phyloP scores from a whole-genome alignment of 1,140 invertebrate species.

The Oscheius sp. region DNA sequence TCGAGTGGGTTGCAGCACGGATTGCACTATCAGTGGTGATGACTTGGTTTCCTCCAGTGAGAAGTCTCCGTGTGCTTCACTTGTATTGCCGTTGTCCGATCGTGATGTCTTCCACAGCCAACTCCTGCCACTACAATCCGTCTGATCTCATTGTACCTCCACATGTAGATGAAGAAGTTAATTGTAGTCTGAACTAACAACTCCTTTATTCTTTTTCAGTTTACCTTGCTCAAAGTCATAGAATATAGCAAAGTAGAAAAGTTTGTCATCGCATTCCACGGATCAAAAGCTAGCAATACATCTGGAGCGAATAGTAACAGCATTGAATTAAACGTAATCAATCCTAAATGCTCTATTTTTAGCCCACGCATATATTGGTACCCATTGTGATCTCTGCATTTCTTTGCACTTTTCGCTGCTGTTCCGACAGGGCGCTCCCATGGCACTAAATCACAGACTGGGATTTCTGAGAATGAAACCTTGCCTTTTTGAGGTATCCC shows the following conservation, averaged over 20 bases:
- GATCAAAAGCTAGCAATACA: conserved; percentile 19
- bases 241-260: conserved; percentile 25
- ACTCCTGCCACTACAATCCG: too few relatives aligned
- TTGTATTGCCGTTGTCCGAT: too few relatives aligned
- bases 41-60: too few relatives aligned
- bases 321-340: conserved; percentile 28
- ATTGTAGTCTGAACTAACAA: conserved; percentile 16
- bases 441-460: background rate
- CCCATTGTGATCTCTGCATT: conserved; percentile 28
- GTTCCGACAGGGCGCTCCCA: conserved; percentile 1
- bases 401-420: conserved; percentile 32
- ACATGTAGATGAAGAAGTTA: conserved; percentile 31
- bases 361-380: background rate
- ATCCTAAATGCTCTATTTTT: background rate
- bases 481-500: conserved; percentile 20
- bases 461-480: background rate
- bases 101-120: too few relatives aligned
- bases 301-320: conserved; percentile 18
- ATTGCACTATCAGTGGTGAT: too few relatives aligned
- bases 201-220: too few relatives aligned
- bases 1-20: too few relatives aligned
- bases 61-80: too few relatives aligned
- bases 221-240: conserved; percentile 33
- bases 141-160: conserved; percentile 15
- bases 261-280: conserved; percentile 10